Evolutionary conservation across 2,888 invertebrate genomes (phyloP).

Genomic region (Chloroclysta siterata): DNA sequence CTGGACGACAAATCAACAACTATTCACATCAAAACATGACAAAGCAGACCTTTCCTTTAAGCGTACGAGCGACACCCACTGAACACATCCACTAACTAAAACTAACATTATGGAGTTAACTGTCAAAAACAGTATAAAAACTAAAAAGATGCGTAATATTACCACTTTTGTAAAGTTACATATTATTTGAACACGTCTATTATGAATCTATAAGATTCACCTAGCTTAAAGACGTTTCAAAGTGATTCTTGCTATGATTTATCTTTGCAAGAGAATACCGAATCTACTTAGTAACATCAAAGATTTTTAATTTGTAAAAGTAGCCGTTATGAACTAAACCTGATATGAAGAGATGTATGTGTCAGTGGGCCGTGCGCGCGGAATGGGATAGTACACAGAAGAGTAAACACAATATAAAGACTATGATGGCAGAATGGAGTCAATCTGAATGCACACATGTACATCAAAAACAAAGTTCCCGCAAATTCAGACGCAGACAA

Average conservation of each 20-base stretch:
- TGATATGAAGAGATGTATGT: neutral
- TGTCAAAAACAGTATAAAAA: neutral
- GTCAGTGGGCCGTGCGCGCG: neutral
- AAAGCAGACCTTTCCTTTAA: conserved; percentile 40
- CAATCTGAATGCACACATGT: too few species aligned
- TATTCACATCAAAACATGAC: conserved; percentile 44
- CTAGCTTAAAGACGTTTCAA: too few species aligned
- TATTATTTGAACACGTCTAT: too few species aligned
- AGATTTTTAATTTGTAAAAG: neutral
- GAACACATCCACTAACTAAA: conserved; percentile 4
- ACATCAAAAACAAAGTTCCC: too few species aligned
- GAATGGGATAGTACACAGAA: neutral
- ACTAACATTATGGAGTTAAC: neutral
- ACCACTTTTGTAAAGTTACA: too few species aligned
- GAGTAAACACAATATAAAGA: neutral
- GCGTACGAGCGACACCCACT: conserved; percentile 23
- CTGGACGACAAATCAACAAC: conserved; percentile 38
- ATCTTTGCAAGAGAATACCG: neutral
- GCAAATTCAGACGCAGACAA: too few species aligned
- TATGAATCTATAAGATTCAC: too few species aligned
- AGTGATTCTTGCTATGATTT: too few species aligned
- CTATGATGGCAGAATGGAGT: neutral
- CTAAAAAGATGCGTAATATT: too few species aligned
- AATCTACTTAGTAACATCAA: neutral
- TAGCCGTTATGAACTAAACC: neutral